A percentile compares a stretch with the other conserved stretches of the same genome.
phyloP scores from a whole-genome alignment of 2,797 vertebrate species.

The Adelosebastes latens region DNA sequence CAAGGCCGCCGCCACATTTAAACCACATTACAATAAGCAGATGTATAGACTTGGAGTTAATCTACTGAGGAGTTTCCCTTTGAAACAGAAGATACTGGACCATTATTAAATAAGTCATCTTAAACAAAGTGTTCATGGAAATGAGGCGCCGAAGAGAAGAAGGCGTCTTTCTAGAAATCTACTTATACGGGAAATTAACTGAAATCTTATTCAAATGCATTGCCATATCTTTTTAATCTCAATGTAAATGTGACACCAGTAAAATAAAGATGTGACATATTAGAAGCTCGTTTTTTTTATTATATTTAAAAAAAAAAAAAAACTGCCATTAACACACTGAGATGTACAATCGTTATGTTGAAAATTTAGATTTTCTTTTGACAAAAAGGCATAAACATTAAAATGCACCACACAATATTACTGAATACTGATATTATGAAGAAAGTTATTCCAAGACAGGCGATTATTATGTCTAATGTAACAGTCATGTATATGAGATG shows the following conservation, averaged over 20 bases:
- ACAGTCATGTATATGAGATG: background rate
- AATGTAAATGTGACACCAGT: constrained; percentile 21
- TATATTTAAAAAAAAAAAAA: background rate
- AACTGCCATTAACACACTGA: background rate
- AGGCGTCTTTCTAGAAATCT: background rate
- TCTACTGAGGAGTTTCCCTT: background rate
- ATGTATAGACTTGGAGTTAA: background rate
- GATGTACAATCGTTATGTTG: background rate
- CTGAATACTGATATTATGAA: background rate
- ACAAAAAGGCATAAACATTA: background rate
- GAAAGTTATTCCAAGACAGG: background rate
- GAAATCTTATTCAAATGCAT: background rate
- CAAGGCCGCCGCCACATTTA: background rate
- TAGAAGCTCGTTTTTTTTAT: background rate
- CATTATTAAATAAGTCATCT: background rate
- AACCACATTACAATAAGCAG: background rate
- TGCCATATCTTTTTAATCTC: background rate
- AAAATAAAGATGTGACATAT: background rate
- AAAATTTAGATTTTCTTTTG: background rate
- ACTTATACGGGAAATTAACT: background rate
- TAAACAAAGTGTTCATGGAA: constrained; percentile 9
- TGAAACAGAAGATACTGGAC: background rate
- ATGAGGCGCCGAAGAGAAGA: background rate
- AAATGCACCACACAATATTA: background rate
- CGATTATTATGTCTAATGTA: background rate